Conservation (phyloP, 2,888 invertebrate genomes). For the Eupithecia insigniata region DNA sequence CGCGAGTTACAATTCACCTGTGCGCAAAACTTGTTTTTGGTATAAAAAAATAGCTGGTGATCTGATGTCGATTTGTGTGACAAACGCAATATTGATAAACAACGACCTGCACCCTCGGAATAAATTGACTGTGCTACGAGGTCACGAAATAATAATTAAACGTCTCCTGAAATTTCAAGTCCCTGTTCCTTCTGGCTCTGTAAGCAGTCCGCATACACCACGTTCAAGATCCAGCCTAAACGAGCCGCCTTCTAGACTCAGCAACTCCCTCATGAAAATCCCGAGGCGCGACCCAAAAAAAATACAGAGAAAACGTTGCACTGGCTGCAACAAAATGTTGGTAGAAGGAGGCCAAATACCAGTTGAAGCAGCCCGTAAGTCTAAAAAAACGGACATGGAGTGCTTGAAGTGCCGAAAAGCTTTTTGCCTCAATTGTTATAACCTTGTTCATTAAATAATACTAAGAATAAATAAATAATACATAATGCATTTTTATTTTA, state of each 20-base stretch:
- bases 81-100: slow-evolving; percentile 35
- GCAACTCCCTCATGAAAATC: slow-evolving; percentile 24
- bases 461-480: neutral
- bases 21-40: slow-evolving; percentile 36
- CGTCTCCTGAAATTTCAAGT: slow-evolving; percentile 17
- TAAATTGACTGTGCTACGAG: no score
- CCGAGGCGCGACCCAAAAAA: slow-evolving; percentile 23
- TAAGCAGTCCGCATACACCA: slow-evolving; percentile 14
- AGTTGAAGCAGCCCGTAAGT: slow-evolving; percentile 16
- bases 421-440: no score
- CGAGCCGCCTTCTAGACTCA: slow-evolving; percentile 15
- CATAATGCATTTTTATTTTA: neutral
- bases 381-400: slow-evolving; percentile 10
- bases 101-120: no score
- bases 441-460: slow-evolving; percentile 5
- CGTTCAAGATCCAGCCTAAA: slow-evolving; percentile 26
- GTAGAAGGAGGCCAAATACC: slow-evolving; percentile 29
- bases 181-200: slow-evolving; percentile 19
- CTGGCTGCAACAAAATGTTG: slow-evolving; percentile 12
- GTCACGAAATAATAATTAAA: slow-evolving; percentile 23
- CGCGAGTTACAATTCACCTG: slow-evolving; percentile 38
- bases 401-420: slow-evolving; percentile 27
- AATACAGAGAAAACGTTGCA: slow-evolving; percentile 15
- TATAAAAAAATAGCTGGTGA: slow-evolving; percentile 38
- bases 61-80: slow-evolving; percentile 8